Evolutionary conservation across 2,113 vertebrate species (phyloP).

Genomic region (Laticauda laticaudata): DNA sequence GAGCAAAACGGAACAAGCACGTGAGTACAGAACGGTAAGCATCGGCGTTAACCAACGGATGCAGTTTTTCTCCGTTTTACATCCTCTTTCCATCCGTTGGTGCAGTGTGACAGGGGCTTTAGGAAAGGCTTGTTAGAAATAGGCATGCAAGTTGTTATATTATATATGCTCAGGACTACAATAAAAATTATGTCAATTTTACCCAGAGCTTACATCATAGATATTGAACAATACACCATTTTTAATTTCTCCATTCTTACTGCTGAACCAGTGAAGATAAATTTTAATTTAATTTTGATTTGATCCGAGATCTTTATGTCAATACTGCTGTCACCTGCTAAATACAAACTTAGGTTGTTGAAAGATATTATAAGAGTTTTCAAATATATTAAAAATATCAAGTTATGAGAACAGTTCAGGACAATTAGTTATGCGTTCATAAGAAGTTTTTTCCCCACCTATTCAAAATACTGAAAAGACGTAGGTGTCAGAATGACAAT

Average conservation of each 20-base stretch:
- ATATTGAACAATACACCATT: neutral
- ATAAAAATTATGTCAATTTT: neutral
- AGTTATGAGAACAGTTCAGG: neutral
- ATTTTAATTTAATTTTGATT: neutral
- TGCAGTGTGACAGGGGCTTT: neutral
- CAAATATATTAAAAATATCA: neutral
- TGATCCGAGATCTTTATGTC: neutral
- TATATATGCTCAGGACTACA: neutral
- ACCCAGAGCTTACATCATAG: neutral
- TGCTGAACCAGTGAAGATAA: neutral
- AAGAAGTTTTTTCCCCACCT: neutral
- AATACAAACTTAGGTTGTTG: neutral
- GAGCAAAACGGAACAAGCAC: too few species aligned
- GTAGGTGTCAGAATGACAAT: rapidly evolving
- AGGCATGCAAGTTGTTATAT: neutral
- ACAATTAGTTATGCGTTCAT: neutral
- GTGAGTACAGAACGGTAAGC: too few species aligned
- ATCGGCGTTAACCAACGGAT: too few species aligned
- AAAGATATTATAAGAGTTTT: neutral
- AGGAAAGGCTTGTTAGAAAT: neutral
- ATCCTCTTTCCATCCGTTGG: too few species aligned
- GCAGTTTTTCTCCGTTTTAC: too few species aligned
- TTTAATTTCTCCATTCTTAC: neutral
- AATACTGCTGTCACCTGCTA: neutral
- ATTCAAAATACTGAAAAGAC: rapidly evolving